Evolutionary conservation across 2,113 vertebrate genomes (phyloP).

Genomic region (Epinephelus cyanopodus): DNA sequence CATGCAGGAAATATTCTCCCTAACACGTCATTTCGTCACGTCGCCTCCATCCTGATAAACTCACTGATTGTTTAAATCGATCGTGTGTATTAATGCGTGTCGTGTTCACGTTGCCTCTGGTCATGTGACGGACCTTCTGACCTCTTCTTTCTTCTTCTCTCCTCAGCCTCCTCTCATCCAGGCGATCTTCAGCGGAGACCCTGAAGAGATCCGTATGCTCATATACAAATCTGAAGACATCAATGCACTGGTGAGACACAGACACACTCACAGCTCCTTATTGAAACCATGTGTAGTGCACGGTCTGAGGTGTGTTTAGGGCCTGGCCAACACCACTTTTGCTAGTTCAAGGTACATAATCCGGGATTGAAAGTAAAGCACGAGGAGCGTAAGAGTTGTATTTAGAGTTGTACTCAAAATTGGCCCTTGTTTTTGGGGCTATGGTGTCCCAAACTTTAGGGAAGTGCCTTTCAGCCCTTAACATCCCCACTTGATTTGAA

Average conservation of each 20-base stretch:
- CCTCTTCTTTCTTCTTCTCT: background rate
- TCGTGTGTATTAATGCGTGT: background rate
- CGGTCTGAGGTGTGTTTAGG: no score
- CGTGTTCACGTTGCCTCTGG: background rate
- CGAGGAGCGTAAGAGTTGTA: no score
- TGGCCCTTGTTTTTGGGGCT: no score
- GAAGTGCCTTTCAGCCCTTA: no score
- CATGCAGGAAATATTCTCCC: conserved; percentile 19
- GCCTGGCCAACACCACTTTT: no score
- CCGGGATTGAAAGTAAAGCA: no score
- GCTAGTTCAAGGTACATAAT: no score
- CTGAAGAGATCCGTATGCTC: conserved; percentile 95
- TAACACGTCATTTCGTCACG: background rate
- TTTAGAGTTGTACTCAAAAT: no score
- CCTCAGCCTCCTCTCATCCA: conserved; percentile 95
- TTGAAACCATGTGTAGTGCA: no score
- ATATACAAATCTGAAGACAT: conserved; percentile 98
- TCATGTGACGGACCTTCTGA: background rate
- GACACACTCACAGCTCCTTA: background rate
- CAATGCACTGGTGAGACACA: conserved; percentile 89
- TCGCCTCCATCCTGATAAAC: background rate
- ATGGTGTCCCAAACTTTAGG: no score
- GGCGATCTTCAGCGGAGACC: conserved; percentile 96
- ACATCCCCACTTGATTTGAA: no score
- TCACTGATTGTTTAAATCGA: background rate